Evolutionary conservation across 2,888 invertebrate species (phyloP).

Genomic region (Lottia scabra): DNA sequence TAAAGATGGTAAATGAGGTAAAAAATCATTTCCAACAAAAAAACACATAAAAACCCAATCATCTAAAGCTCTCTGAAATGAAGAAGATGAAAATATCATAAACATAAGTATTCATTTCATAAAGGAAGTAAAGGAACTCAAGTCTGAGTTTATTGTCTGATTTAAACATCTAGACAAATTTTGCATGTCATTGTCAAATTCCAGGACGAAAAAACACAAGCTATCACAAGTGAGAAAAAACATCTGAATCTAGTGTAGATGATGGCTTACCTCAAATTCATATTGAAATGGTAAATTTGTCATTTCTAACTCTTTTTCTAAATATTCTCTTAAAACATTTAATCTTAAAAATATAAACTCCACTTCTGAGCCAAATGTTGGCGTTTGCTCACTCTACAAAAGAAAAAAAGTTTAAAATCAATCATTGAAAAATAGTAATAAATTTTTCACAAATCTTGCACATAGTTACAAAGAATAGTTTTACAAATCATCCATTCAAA

Average conservation of each 20-base stretch:
- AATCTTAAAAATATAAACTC: conserved; percentile 91
- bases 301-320: conserved; percentile 90
- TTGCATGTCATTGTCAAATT: too few relatives aligned
- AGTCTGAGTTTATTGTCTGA: too few relatives aligned
- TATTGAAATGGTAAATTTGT: conserved; percentile 89
- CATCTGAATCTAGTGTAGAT: too few relatives aligned
- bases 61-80: conserved; percentile 81
- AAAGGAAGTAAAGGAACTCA: too few relatives aligned
- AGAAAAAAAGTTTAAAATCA: neutral
- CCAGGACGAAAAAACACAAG: too few relatives aligned
- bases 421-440: too few relatives aligned
- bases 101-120: neutral
- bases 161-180: too few relatives aligned
- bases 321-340: conserved; percentile 91
- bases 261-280: conserved; percentile 82
- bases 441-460: too few relatives aligned
- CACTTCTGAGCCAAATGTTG: conserved; percentile 76
- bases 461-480: neutral
- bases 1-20: conserved; percentile 96
- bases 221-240: too few relatives aligned
- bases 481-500: neutral
- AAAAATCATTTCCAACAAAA: conserved; percentile 98
- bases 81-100: neutral
- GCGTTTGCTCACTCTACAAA: conserved; percentile 72
- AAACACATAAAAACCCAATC: conserved; percentile 99